Evolutionary conservation across 2,113 vertebrate species (phyloP), one percentile per base, ranked within the genome.

Genomic region (Cochlearius cochlearius): DNA sequence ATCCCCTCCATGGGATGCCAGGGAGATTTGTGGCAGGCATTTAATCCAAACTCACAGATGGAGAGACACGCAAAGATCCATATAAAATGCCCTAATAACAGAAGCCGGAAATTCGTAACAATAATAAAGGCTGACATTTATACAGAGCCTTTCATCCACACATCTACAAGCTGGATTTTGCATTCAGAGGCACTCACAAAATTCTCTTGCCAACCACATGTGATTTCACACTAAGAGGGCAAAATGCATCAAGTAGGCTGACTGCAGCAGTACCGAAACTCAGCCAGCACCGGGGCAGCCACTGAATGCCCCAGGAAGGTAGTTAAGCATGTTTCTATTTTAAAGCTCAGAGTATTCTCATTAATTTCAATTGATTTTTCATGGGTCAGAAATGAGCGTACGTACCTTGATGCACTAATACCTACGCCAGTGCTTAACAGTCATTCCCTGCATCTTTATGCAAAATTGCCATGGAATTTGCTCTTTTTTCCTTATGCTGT

Each of bases 61-160:
- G 86, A 86, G 83, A 79, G 86, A 90, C 94, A 95, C 1, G 1
- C 71, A 95, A 80, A 95, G 87, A 86, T 96, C 87, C 67, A 39
- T 86, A 95, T 92, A 95, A 96, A 97, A 95, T 67, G 47, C 88
- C 96, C 96, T 94, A 95, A 94, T 96, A 97, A 95, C 97, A 97
- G 97, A 94, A 96, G 96, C 96, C 63, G 95, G 97, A 97, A 97
- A 97, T 97, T 95, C 3, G 63, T 92, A 94, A 95, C 91, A 91
- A 96, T 97, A 95, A 97, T 97, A 95, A 79, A 93, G 63, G 89
- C 69, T 97, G 95, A 96, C 95, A 97, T 96, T 95, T 95, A 88
- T 76, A 86, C 93, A 88, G 84, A 92, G 73, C 87, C 93, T 95
- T 97, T 97, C 94, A 91, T 95, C 89, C 89, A 67, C 87, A 93